Percentiles rank a stretch among this genome's conserved stretches.
Conservation (phyloP, 2,888 invertebrate genomes). For the Pardosa pseudoannulata region DNA sequence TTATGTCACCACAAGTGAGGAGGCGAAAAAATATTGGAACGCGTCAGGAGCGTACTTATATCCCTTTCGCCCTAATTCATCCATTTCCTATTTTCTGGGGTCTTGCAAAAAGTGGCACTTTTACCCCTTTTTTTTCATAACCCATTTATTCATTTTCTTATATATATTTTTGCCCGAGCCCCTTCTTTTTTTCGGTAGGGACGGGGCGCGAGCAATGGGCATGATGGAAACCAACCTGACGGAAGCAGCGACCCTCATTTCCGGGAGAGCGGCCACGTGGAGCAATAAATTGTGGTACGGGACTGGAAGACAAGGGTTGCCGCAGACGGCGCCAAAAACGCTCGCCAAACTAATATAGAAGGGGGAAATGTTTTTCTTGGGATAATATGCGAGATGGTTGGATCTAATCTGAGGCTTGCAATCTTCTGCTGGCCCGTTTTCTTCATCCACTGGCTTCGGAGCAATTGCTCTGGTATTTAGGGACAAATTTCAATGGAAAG, state of each 20-base stretch:
- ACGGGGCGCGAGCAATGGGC: conserved; percentile 42
- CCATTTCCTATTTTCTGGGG: conserved; percentile 32
- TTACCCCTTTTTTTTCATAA: conserved; percentile 35
- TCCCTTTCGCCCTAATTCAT: conserved; percentile 39
- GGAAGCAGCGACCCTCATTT: conserved; percentile 71
- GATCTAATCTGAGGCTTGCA: too few relatives aligned
- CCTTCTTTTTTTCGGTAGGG: conserved; percentile 1
- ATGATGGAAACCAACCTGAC: conserved; percentile 73
- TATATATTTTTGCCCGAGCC: conserved; percentile 16
- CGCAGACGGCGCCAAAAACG: conserved; percentile 26
- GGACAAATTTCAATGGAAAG: too few relatives aligned
- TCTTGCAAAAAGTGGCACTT: conserved; percentile 39
- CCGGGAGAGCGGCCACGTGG: conserved; percentile 71
- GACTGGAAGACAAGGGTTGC: conserved; percentile 49
- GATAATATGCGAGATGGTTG: too few relatives aligned
- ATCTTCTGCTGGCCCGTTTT: too few relatives aligned
- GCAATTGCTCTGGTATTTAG: too few relatives aligned
- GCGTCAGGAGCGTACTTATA: background rate
- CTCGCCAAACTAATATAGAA: conserved; percentile 23
- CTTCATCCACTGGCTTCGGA: too few relatives aligned
- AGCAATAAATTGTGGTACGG: conserved; percentile 71
- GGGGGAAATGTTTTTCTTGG: background rate
- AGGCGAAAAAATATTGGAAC: conserved; percentile 5
- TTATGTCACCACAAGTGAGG: conserved; percentile 8
- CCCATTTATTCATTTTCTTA: conserved; percentile 55